Evolutionary conservation across 2,888 invertebrate genomes (phyloP).

Genomic region (Siphonodentalium dalli): DNA sequence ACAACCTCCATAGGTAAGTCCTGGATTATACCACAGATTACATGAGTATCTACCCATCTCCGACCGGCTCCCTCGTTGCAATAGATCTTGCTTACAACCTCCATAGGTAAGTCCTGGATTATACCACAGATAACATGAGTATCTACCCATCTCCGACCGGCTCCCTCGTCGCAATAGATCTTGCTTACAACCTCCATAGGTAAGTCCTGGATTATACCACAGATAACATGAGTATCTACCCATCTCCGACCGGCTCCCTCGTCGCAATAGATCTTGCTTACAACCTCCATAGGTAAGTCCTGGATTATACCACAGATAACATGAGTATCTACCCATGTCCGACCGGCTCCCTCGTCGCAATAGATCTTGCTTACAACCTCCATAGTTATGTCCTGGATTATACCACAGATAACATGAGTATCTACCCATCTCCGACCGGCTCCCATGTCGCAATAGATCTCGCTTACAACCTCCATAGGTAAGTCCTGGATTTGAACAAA

Average conservation of each 20-base stretch:
- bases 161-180: too few relatives aligned
- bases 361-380: conserved; percentile 97
- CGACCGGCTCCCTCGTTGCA: conserved; percentile 95
- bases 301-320: conserved; percentile 99
- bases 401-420: conserved; percentile 99
- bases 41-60: conserved; percentile 99
- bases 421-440: conserved; percentile 97
- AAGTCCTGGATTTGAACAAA: too few relatives aligned
- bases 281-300: conserved; percentile 84
- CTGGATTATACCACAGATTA: conserved; percentile 99
- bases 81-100: conserved; percentile 98
- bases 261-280: conserved; percentile 98
- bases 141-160: too few relatives aligned
- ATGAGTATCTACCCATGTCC: conserved; percentile 99
- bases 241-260: conserved; percentile 93
- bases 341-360: conserved; percentile 94
- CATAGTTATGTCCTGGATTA: conserved; percentile 94
- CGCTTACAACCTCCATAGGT: conserved; percentile 96
- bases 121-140: too few relatives aligned
- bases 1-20: conserved; percentile 87
- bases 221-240: conserved; percentile 99
- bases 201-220: conserved; percentile 99
- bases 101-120: conserved; percentile 79
- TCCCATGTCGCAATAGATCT: conserved; percentile 95
- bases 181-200: too few relatives aligned